Percentiles rank a stretch among this genome's conserved stretches.
phyloP scores from a whole-genome alignment of 2,113 vertebrate genomes.

The Brachirus orientalis region DNA sequence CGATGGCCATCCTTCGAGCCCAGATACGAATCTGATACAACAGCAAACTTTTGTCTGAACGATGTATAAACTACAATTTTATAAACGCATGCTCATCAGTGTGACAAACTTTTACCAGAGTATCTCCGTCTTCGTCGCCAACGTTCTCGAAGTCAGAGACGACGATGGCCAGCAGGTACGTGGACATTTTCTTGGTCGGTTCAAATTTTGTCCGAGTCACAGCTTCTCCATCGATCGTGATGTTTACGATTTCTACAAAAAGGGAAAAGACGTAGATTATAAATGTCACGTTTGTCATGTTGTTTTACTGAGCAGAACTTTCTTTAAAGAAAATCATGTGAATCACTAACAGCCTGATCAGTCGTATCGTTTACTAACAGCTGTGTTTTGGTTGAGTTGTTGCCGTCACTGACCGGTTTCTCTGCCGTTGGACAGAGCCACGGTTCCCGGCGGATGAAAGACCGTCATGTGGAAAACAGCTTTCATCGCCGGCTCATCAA shows the following conservation, averaged over 20 bases:
- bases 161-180: conserved; percentile 89
- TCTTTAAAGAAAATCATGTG: too few relatives aligned
- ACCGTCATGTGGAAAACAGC: conserved; percentile 86
- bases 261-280: background rate
- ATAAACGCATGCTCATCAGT: background rate
- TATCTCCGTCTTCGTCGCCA: accelerated
- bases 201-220: conserved; percentile 78
- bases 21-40: conserved; percentile 89
- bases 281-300: too few relatives aligned
- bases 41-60: background rate
- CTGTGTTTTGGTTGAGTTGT: too few relatives aligned
- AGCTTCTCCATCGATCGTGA: accelerated
- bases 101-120: conserved; percentile 72
- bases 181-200: conserved; percentile 87
- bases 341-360: too few relatives aligned
- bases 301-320: too few relatives aligned
- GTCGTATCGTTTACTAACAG: too few relatives aligned
- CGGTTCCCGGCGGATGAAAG: conserved; percentile 63
- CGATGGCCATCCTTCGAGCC: conserved; percentile 84
- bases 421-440: conserved; percentile 88
- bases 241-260: conserved; percentile 53
- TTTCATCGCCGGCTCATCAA: conserved; percentile 91
- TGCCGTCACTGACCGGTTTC: conserved; percentile 68
- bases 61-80: too few relatives aligned
- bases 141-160: conserved; percentile 76